Base-by-base conservation (phyloP, 2,113 vertebrate genomes). In the Talpa occidentalis region DNA sequence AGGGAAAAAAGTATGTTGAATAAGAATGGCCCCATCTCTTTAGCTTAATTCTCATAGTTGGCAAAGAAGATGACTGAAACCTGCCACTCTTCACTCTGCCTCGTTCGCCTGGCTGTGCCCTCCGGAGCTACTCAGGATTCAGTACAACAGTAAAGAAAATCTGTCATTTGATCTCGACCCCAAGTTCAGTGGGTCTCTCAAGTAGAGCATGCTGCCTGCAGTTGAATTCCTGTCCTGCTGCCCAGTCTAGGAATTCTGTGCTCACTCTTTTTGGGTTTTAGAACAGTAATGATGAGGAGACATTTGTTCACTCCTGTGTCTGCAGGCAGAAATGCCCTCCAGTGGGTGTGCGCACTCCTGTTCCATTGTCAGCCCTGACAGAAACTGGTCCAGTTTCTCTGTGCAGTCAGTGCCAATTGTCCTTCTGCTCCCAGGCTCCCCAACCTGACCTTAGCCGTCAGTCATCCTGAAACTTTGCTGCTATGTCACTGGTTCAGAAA, bases 251-350 rank as follows among this genome's bases (percentile, higher is more conserved):
- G 5, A 78, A 26, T 14, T 49, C 24, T 0, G 12, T 35, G 5
- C 1, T 62, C 17, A 24, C 16, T 78, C 1, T 37, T 49, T 54
- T 22, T 0, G 2, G 19, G 3, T 6, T 10, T 0, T 0, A 1
- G n/a, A 37, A 44, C 21, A 5, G 2, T 5, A 26, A 8, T 15
- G 4, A 6, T 1, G 49, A 37, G 59, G 32, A 62, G 1, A 26
- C 1, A 28, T 8, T 32, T 16, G 1, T 1, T 35, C 5, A 32
- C 42, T 30, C 42, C 26, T 24, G 49, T 59, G 19, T 74, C 37
- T 60, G 17, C 21, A 1, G 32, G 21, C 56, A 56, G 4, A 47
- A 67, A 37, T 10, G 4, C 14, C 22, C 32, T 37, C 3, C 8
- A 14, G 7, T 52, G 44, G 30, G 0, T 5, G 4, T 26, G 35